phyloP scores from a whole-genome alignment of 1,140 invertebrate species.

The Zaprionus davidi region DNA sequence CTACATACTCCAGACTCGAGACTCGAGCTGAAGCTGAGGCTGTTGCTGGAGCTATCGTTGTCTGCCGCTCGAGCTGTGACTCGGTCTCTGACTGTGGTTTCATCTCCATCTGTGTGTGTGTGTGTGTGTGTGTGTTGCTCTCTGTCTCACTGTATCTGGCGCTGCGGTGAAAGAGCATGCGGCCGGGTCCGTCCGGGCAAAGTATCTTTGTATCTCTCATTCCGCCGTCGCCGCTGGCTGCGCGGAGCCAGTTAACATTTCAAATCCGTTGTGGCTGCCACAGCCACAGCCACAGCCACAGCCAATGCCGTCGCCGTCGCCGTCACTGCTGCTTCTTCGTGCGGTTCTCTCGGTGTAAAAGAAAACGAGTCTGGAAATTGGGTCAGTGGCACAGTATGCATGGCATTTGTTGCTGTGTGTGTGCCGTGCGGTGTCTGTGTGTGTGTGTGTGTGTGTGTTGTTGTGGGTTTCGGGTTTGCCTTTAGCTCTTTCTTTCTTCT shows the following conservation, averaged over 20 bases:
- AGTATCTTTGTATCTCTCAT: conserved; percentile 74
- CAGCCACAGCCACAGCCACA: conserved; percentile 31
- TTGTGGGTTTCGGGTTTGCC: conserved; percentile 51
- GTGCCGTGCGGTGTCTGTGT: conserved; percentile 40
- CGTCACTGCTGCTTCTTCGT: conserved; percentile 43
- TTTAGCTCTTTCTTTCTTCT: conserved; percentile 66
- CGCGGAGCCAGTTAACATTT: conserved; percentile 59
- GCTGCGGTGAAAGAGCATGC: conserved; percentile 73
- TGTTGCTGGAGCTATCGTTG: conserved; percentile 37
- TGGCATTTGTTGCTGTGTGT: conserved; percentile 67
- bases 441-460: conserved; percentile 48
- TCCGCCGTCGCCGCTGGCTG: conserved; percentile 26
- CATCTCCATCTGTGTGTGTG: background rate
- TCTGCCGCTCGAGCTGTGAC: conserved; percentile 20
- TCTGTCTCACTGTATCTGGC: conserved; percentile 2
- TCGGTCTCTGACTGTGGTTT: background rate
- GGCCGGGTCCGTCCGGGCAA: conserved; percentile 54
- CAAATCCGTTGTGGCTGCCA: conserved; percentile 71
- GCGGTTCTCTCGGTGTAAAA: conserved; percentile 48
- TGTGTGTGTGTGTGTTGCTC: conserved; percentile 7
- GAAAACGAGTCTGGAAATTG: conserved; percentile 78
- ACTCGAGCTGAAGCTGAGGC: background rate
- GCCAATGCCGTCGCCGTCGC: conserved; percentile 10
- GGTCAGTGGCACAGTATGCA: conserved; percentile 83
- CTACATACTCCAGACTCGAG: conserved; percentile 36